Percentiles rank a stretch among this genome's conserved stretches.
phyloP scores from a whole-genome alignment of 2,113 vertebrate genomes.

The Corvus moneduloides region DNA sequence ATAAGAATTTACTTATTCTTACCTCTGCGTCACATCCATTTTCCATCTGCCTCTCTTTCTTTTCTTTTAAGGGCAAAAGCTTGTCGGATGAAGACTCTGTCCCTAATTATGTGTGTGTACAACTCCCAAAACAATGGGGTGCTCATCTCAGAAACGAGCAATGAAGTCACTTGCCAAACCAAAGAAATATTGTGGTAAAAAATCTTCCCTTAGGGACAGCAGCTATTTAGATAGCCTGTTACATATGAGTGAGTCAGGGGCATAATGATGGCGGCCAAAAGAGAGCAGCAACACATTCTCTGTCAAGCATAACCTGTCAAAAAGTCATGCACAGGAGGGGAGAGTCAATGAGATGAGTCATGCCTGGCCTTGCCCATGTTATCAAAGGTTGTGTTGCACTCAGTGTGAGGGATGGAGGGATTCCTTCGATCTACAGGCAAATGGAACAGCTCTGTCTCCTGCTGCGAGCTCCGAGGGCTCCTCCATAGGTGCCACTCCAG shows the following conservation, averaged over 20 bases:
- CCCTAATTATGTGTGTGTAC: background rate
- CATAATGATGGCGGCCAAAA: background rate
- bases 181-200: background rate
- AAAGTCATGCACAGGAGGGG: background rate
- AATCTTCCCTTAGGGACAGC: background rate
- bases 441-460: background rate
- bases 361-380: background rate
- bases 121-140: background rate
- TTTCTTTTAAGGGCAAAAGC: background rate
- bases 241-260: background rate
- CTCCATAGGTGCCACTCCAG: slow-evolving; percentile 33
- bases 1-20: background rate
- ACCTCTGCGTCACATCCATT: background rate
- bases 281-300: background rate
- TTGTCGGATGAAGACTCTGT: background rate
- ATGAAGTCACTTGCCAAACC: background rate
- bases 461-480: background rate
- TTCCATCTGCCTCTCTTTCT: background rate
- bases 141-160: background rate
- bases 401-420: background rate
- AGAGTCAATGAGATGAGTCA: background rate
- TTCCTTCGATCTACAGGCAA: background rate
- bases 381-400: background rate
- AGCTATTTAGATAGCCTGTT: background rate
- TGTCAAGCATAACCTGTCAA: background rate